phyloP scores from a whole-genome alignment of 2,113 vertebrate species.

The Alectura lathami region DNA sequence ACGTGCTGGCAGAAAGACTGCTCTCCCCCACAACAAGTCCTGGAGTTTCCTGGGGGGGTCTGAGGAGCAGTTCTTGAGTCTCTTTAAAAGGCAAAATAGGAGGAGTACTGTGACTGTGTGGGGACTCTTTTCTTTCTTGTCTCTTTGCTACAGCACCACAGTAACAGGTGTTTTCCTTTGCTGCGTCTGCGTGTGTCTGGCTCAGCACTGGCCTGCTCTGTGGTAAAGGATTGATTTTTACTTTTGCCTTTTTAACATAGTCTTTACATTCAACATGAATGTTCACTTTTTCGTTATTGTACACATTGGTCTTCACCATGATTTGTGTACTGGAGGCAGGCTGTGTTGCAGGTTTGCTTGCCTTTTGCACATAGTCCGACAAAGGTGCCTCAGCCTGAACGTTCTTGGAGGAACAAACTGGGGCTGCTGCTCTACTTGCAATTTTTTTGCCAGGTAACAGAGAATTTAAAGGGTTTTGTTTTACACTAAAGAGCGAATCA shows the following conservation, averaged over 20 bases:
- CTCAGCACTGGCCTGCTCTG: conserved; percentile 71
- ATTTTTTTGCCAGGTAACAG: conserved; percentile 85
- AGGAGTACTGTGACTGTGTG: conserved; percentile 61
- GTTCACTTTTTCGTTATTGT: conserved; percentile 78
- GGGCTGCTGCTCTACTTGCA: conserved; percentile 79
- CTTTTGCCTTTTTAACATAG: conserved; percentile 96
- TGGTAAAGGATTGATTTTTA: conserved; percentile 84
- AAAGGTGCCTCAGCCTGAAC: conserved; percentile 79
- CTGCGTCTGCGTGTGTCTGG: conserved; percentile 72
- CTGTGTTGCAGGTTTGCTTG: conserved; percentile 87
- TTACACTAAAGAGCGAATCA: conserved; percentile 83
- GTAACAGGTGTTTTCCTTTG: conserved; percentile 82
- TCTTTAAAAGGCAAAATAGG: conserved; percentile 82
- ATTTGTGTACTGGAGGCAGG: conserved; percentile 92
- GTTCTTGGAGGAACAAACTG: conserved; percentile 83
- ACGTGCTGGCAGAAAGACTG: conserved; percentile 77
- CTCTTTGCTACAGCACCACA: conserved; percentile 78
- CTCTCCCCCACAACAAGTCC: conserved; percentile 72
- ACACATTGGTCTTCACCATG: conserved; percentile 85
- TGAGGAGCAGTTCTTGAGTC: conserved; percentile 79
- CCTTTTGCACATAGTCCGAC: conserved; percentile 87
- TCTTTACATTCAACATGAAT: conserved; percentile 84
- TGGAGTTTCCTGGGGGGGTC: conserved; percentile 73
- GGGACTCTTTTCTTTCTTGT: conserved; percentile 81
- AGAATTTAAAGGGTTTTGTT: conserved; percentile 76